These are phyloP conservation scores for Drosophila burlai DNA, from an alignment of 1,140 invertebrate genomes.

Conservation along the genomic window DNA sequence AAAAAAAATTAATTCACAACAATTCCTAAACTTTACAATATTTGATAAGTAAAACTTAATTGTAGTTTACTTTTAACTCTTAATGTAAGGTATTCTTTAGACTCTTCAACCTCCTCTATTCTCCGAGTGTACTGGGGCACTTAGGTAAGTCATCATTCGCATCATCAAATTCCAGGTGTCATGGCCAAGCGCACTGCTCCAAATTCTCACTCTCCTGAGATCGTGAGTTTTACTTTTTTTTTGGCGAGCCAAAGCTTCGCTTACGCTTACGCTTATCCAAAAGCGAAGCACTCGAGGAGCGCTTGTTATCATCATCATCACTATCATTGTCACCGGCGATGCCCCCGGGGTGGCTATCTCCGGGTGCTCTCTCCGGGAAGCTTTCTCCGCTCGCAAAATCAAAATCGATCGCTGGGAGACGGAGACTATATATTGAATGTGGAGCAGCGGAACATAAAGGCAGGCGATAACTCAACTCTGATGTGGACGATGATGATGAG, in stretches of 20 bases:
- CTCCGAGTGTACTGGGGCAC: background rate
- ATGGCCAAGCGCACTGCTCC: slow-evolving; percentile 23
- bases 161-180: slow-evolving; percentile 20
- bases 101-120: background rate
- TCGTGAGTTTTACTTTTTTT: slow-evolving; percentile 55
- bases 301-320: slow-evolving; percentile 58
- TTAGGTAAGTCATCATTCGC: slow-evolving; percentile 1
- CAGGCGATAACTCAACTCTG: slow-evolving; percentile 65
- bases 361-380: slow-evolving; percentile 23
- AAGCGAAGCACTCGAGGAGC: slow-evolving; percentile 43
- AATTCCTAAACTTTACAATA: background rate
- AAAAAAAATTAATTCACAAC: background rate
- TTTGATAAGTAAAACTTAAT: background rate
- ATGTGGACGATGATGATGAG: slow-evolving; percentile 49
- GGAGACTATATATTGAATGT: slow-evolving; percentile 4
- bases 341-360: slow-evolving; percentile 10
- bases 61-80: background rate
- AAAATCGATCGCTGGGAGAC: slow-evolving; percentile 6
- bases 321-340: slow-evolving; percentile 52
- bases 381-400: slow-evolving; percentile 46
- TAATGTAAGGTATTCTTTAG: too few species aligned
- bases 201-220: slow-evolving; percentile 42
- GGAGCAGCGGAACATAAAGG: slow-evolving; percentile 31
- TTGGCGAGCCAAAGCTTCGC: slow-evolving; percentile 37
- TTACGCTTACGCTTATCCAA: slow-evolving; percentile 53